Evolutionary conservation across 2,888 invertebrate genomes (phyloP).

Genomic region (Leptarthrus brevirostris): DNA sequence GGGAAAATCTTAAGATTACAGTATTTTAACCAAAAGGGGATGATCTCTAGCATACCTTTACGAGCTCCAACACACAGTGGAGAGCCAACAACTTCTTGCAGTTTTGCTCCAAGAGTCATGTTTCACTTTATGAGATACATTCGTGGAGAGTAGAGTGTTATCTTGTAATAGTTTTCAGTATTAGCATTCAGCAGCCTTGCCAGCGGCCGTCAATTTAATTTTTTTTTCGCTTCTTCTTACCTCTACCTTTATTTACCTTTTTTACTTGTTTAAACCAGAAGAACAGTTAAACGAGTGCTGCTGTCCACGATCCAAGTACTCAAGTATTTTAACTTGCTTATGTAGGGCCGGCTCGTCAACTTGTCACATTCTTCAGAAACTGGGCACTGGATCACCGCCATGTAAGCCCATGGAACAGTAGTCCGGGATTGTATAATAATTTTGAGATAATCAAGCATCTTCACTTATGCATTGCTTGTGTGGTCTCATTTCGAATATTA

Average conservation of each 20-base stretch:
- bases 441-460: slow-evolving; percentile 29
- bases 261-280: not conserved
- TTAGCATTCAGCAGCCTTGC: not conserved
- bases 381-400: not conserved
- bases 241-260: not conserved
- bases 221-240: not conserved
- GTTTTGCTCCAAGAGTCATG: not conserved
- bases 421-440: slow-evolving; percentile 28
- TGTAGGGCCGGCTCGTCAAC: slow-evolving; percentile 14
- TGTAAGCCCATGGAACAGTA: not conserved
- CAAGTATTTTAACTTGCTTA: slow-evolving; percentile 11
- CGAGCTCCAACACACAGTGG: too few relatives aligned
- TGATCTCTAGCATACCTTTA: slow-evolving; percentile 30
- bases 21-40: slow-evolving; percentile 12
- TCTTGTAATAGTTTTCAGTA: not conserved
- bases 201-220: not conserved
- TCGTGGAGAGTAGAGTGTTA: not conserved
- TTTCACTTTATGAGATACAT: not conserved
- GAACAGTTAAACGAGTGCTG: not conserved
- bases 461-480: slow-evolving; percentile 3
- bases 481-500: slow-evolving; percentile 23
- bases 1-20: slow-evolving; percentile 33
- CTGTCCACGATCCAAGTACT: not conserved
- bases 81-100: slow-evolving; percentile 8
- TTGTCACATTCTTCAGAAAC: not conserved